These are phyloP conservation scores for Philonicus albiceps DNA, from an alignment of 2,888 invertebrate species.

Conservation along the genomic window DNA sequence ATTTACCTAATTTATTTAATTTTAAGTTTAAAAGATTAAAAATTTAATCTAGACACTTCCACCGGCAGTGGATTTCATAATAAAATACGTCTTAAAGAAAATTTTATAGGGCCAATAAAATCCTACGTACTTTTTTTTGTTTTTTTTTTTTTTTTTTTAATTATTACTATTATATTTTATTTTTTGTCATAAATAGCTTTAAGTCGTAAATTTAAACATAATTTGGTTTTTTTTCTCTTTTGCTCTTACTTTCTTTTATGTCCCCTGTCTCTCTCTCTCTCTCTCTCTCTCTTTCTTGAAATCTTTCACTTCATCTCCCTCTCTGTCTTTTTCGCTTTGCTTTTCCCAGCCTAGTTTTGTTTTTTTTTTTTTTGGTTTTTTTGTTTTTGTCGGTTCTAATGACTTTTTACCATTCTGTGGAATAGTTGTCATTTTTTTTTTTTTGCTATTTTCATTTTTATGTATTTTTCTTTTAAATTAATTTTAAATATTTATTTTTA, in stretches of 20 bases:
- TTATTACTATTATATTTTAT: not conserved
- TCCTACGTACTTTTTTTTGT: constrained; percentile 31
- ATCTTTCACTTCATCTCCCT: not conserved
- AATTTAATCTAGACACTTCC: not conserved
- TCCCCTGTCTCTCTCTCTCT: not conserved
- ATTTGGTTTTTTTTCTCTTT: constrained; percentile 47
- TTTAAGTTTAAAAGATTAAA: not conserved
- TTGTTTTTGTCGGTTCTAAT: not conserved
- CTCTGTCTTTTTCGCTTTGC: constrained; percentile 4
- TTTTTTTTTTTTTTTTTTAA: not conserved
- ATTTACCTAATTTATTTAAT: not conserved
- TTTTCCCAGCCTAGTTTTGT: not conserved
- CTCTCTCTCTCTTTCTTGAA: not conserved
- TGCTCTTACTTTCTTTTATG: not conserved
- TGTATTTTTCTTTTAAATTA: constrained; percentile 29
- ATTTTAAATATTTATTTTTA: not conserved
- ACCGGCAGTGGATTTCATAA: not conserved
- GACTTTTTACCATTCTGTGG: constrained; percentile 34
- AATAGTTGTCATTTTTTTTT: constrained; percentile 33
- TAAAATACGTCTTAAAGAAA: constrained; percentile 15
- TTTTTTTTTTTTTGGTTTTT: too few species aligned
- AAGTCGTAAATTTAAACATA: constrained; percentile 17
- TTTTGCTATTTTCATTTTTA: not conserved
- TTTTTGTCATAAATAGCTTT: constrained; percentile 4
- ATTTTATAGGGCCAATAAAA: constrained; percentile 7